Evolutionary conservation across 2,888 invertebrate species (phyloP).

Genomic region (Hemicrepidius hirtus): DNA sequence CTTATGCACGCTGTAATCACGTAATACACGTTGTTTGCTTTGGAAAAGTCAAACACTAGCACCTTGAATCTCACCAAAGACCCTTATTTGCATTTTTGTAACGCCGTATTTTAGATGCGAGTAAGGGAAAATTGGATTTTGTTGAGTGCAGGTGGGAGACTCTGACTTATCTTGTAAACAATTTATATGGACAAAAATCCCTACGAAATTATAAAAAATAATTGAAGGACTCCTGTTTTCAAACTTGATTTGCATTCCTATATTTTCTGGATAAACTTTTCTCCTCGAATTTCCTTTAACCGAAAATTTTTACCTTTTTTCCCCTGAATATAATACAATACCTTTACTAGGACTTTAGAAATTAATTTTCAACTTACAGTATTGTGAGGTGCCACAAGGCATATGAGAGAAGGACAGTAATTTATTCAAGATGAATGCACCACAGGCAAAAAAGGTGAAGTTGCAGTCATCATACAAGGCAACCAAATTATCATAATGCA

Average conservation of each 20-base stretch:
- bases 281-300: too few relatives aligned
- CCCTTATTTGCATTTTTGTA: constrained; percentile 15
- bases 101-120: not conserved
- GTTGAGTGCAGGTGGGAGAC: too few relatives aligned
- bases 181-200: too few relatives aligned
- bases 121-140: not conserved
- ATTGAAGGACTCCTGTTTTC: too few relatives aligned
- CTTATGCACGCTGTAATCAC: constrained; percentile 13
- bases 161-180: too few relatives aligned
- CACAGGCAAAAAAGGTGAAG: not conserved
- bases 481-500: constrained; percentile 11
- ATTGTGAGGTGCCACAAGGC: not conserved
- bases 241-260: too few relatives aligned
- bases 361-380: too few relatives aligned
- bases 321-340: too few relatives aligned
- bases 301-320: too few relatives aligned
- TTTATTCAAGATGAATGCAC: constrained; percentile 5
- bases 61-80: not conserved
- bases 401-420: not conserved
- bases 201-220: too few relatives aligned
- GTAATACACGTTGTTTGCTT: not conserved
- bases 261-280: too few relatives aligned
- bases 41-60: constrained; percentile 9
- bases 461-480: constrained; percentile 13
- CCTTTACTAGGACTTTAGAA: too few relatives aligned